Evolutionary conservation across 2,797 vertebrate genomes (phyloP), one percentile per base, ranked within the genome.

Genomic region (Siniperca undulata): DNA sequence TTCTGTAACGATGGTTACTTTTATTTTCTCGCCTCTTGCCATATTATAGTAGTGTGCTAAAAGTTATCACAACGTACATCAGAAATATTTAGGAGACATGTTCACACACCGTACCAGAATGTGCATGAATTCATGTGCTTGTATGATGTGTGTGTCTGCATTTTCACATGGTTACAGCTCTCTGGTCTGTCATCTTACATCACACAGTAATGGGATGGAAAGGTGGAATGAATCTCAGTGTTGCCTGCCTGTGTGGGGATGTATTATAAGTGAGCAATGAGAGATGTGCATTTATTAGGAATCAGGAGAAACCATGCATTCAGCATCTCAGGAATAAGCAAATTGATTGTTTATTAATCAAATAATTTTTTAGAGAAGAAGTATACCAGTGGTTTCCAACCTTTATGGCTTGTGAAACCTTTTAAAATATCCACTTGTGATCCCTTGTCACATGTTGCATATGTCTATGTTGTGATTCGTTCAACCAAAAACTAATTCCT

Each of bases 21-120:
- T n/a, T 22, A 24, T 11, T 75, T 62, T 30, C 4, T 34, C 22
- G 24, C 14, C 58, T 68, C 34, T 16, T 14, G 42, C 0, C 4
- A 0, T 27, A 11, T 30, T 40, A 6, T 5, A 9, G 30, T 13
- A 7, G 9, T 48, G 7, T 34, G 67, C 2, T 62, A 17, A 86
- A 36, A 86, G 82, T 88, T 86, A 13, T 36, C 16, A 3, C 56
- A 50, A 36, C 46, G 65, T 20, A 14, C 5, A n/a, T 12, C 1
- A n/a, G 20, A 72, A 77, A 61, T 17, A 20, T 44, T 53, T 40
- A 40, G 38, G 9, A 44, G 42, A 44, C 12, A 4, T 44, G 42
- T 44, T 44, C 9, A 44, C 55, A 7, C n/a, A 61, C 36, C 16
- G 5, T 34, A 68, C 48, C 64, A 66, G 52, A 8, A 30, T 6